These are phyloP conservation scores for Drosophila baimaii DNA, from an alignment of 1,140 invertebrate genomes.

Conservation along the genomic window DNA sequence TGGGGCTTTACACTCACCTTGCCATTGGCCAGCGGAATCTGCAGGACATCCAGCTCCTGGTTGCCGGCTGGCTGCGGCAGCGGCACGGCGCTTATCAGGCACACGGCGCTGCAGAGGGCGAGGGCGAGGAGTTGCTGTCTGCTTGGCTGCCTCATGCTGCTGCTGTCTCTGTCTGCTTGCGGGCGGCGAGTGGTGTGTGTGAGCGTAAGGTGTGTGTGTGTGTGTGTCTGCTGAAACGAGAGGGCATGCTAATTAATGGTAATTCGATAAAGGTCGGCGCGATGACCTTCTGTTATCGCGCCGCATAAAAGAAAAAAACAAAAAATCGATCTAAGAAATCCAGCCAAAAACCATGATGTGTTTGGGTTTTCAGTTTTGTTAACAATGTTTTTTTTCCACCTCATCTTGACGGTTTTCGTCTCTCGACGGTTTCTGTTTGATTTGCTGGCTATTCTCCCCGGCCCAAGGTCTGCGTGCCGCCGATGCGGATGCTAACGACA, in stretches of 20 bases:
- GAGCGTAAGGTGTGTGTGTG: not conserved
- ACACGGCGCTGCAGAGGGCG: slow-evolving; percentile 58
- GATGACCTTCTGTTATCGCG: slow-evolving; percentile 25
- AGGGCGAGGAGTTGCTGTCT: slow-evolving; percentile 70
- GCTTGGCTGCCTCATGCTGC: slow-evolving; percentile 70
- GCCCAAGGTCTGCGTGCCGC: slow-evolving; percentile 27
- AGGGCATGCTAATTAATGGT: slow-evolving; percentile 41
- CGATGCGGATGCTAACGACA: slow-evolving; percentile 46
- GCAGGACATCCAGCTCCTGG: slow-evolving; percentile 78
- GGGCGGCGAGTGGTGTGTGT: too few species aligned
- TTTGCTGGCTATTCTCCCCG: slow-evolving; percentile 26
- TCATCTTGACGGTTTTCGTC: not conserved
- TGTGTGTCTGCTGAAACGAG: slow-evolving; percentile 30
- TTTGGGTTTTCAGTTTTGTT: slow-evolving; percentile 17
- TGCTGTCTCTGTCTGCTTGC: slow-evolving; percentile 46
- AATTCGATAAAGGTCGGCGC: slow-evolving; percentile 33
- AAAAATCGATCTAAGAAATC: not conserved
- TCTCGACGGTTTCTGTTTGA: slow-evolving; percentile 22
- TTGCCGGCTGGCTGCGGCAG: slow-evolving; percentile 68
- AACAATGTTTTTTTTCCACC: not conserved
- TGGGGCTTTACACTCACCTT: slow-evolving; percentile 66
- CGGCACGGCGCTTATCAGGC: slow-evolving; percentile 71
- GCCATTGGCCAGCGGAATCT: slow-evolving; percentile 77
- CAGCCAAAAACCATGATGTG: slow-evolving; percentile 7
- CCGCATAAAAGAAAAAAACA: not conserved